Conservation (phyloP, 53 echinoderm and acorn worm species). For the Echinarachnius parma region DNA sequence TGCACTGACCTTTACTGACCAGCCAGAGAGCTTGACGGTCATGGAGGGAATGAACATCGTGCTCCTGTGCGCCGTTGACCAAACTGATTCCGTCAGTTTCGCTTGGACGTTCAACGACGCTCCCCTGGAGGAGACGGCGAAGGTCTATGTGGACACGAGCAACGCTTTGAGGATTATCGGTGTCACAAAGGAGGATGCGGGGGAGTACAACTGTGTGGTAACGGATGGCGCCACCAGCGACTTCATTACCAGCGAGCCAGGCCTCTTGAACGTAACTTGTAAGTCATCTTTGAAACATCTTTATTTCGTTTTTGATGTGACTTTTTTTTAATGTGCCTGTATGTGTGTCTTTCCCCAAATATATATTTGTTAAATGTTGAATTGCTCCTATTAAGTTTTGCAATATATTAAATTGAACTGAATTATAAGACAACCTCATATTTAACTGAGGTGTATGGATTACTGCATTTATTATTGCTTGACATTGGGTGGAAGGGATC, state of each 20-base stretch:
- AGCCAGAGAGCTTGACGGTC: conserved; percentile 60
- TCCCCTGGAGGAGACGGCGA: not conserved
- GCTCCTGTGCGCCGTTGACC: conserved; percentile 64
- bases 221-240: conserved; percentile 31
- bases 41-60: conserved; percentile 53
- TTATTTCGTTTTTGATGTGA: not conserved
- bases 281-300: conserved; percentile 34
- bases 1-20: conserved; percentile 50
- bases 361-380: too few species aligned
- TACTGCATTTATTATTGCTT: too few species aligned
- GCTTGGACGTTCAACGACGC: conserved; percentile 59
- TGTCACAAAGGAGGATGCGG: conserved; percentile 51
- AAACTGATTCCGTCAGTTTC: conserved; percentile 50
- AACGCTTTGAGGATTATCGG: conserved; percentile 43
- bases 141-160: conserved; percentile 17
- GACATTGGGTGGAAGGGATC: too few species aligned
- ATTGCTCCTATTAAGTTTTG: too few species aligned
- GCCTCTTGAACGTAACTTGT: conserved; percentile 69
- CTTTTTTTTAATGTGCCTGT: too few species aligned
- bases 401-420: too few species aligned
- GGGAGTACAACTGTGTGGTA: conserved; percentile 62
- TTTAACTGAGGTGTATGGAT: too few species aligned
- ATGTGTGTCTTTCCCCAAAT: too few species aligned
- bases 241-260: conserved; percentile 52
- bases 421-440: too few species aligned